Evolutionary conservation across 2,113 vertebrate genomes (phyloP), one percentile per base, ranked within the genome.

Genomic region (Pseudorectes ferrugineus): DNA sequence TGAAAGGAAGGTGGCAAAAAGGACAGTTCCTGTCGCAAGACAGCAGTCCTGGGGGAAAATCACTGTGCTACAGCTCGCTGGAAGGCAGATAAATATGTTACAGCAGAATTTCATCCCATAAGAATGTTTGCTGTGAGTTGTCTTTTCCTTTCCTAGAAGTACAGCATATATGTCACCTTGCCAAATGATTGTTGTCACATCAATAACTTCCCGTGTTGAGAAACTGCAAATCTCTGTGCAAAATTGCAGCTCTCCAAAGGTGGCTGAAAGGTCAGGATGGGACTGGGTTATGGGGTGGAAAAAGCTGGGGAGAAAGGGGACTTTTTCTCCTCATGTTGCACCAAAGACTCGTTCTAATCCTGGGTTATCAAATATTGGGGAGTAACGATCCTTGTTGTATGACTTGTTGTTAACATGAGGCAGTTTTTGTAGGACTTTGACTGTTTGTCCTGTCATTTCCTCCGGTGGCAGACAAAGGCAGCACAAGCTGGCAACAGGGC

Each of bases 101-200:
- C 33, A 93, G 82, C 65, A 45, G 59, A 54, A 33, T 58, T 67
- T 25, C 43, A 82, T 35, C 90, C 85, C n/a, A 74, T 35, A 48
- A 48, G 85, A 85, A 68, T 57, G 57, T 82, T 78, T 88, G 76
- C 73, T 74, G 46, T 28, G 74, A 52, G 66, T 13, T 63, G 89
- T 40, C 59, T 55, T 92, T 81, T 67, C 43, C 35, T 74, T 77
- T 51, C 61, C 43, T n/a, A 14, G 68, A 51, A 78, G 31, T 10
- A 23, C 6, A 2, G 22, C 6, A 0, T 5, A 3, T 6, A 31
- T 0, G 3, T 52, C 45, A 36, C 76, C 48, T 52, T 20, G 8
- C 70, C 70, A 72, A 78, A 67, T 17, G 48, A 45, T 65, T 92
- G 78, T 57, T 82, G 82, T 85, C 29, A 23, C 3, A 6, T 42